These are phyloP conservation scores for Cyclargus thomasi DNA, from an alignment of 1,140 invertebrate species.

Conservation along the genomic window DNA sequence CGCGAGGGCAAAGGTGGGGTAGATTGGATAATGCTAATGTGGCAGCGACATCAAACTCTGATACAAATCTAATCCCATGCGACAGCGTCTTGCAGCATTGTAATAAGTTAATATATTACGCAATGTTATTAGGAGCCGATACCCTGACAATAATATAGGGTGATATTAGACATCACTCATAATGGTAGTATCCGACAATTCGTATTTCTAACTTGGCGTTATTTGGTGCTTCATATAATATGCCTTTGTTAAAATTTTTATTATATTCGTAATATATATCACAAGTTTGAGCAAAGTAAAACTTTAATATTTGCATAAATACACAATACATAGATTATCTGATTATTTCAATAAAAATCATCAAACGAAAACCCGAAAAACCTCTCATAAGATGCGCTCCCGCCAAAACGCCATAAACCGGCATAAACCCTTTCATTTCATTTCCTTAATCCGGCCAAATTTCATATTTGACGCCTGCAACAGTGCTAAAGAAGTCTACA, in stretches of 20 bases:
- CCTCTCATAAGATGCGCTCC: slow-evolving; percentile 15
- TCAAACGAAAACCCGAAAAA: slow-evolving; percentile 4
- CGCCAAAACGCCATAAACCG: slow-evolving; percentile 16
- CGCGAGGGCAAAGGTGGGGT: slow-evolving; percentile 21
- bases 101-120: slow-evolving; percentile 11
- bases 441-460: slow-evolving; percentile 29
- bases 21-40: slow-evolving; percentile 64
- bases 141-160: neutral
- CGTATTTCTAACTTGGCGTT: neutral
- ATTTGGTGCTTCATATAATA: neutral
- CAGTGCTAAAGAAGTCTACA: slow-evolving; percentile 24
- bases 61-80: slow-evolving; percentile 50
- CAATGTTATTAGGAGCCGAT: slow-evolving; percentile 6
- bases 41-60: slow-evolving; percentile 57
- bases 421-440: slow-evolving; percentile 21
- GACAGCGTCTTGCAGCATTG: slow-evolving; percentile 1
- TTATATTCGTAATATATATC: too few relatives aligned
- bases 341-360: too few relatives aligned
- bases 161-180: neutral
- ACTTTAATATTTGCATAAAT: too few relatives aligned
- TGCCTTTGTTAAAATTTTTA: too few relatives aligned
- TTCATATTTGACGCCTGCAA: slow-evolving; percentile 34
- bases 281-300: too few relatives aligned
- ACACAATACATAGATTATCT: too few relatives aligned
- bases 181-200: too few relatives aligned